These are phyloP conservation scores for Pelecanoides urinatrix DNA, from an alignment of 2,113 vertebrate species.

Conservation along the genomic window DNA sequence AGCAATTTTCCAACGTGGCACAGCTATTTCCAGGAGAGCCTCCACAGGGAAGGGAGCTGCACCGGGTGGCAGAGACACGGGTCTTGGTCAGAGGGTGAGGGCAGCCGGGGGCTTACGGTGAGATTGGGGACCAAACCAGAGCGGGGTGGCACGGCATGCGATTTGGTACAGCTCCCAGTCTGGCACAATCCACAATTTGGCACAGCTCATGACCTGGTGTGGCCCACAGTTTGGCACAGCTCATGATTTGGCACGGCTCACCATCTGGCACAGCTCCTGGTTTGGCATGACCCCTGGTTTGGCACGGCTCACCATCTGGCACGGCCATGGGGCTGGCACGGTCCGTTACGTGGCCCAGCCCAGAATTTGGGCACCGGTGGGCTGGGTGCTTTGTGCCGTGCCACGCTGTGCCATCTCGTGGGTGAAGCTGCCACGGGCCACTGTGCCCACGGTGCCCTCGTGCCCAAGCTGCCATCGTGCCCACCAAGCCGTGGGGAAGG, in stretches of 20 bases:
- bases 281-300: background rate
- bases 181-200: background rate
- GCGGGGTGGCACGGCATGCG: background rate
- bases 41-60: background rate
- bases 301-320: background rate
- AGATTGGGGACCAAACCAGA: accelerated
- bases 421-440: background rate
- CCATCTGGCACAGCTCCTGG: background rate
- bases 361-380: background rate
- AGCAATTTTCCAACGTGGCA: background rate
- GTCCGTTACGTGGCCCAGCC: background rate
- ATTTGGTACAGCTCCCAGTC: background rate
- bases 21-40: accelerated
- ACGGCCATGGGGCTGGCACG: accelerated
- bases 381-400: accelerated
- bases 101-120: accelerated
- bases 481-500: background rate
- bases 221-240: background rate
- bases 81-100: background rate
- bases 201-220: background rate
- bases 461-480: background rate
- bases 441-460: accelerated
- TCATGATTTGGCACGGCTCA: background rate
- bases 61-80: accelerated
- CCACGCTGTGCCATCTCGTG: background rate